These are phyloP conservation scores for Xanthorhoe spadicearia DNA, from an alignment of 2,888 invertebrate species.

Conservation along the genomic window DNA sequence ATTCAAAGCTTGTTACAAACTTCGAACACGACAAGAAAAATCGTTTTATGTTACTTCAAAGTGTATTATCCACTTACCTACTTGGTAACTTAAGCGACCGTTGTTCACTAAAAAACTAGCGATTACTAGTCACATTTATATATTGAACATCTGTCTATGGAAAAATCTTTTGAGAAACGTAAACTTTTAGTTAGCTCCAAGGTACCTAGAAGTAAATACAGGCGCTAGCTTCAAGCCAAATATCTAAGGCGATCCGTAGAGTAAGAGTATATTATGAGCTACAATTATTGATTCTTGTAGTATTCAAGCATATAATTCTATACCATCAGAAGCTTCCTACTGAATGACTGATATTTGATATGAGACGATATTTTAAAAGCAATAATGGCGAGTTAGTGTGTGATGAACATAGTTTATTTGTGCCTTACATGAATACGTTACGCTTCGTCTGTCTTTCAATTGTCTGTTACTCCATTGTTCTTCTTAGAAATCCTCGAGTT, in stretches of 20 bases:
- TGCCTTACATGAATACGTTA: slow-evolving; percentile 6
- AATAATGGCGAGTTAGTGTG: background rate
- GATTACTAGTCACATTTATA: background rate
- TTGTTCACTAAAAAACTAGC: background rate
- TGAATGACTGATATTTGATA: background rate
- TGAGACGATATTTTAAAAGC: background rate
- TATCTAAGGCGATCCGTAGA: background rate
- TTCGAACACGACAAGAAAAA: background rate
- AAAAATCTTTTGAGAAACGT: background rate
- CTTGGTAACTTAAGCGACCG: background rate
- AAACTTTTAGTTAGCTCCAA: background rate
- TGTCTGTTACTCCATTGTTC: slow-evolving; percentile 22
- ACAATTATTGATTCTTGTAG: too few relatives aligned
- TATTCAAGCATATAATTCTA: too few relatives aligned
- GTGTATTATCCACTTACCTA: background rate
- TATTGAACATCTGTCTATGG: background rate
- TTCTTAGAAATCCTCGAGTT: slow-evolving; percentile 16
- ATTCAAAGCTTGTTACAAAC: slow-evolving; percentile 1
- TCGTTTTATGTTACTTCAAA: background rate
- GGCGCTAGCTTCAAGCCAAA: background rate
- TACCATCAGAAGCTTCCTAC: too few relatives aligned
- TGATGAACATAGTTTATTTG: slow-evolving; percentile 2
- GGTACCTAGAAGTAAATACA: background rate
- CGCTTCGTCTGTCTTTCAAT: slow-evolving; percentile 13
- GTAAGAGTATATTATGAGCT: too few relatives aligned